Base-by-base conservation (phyloP, 2,113 vertebrate species). In the Vombatus ursinus region DNA sequence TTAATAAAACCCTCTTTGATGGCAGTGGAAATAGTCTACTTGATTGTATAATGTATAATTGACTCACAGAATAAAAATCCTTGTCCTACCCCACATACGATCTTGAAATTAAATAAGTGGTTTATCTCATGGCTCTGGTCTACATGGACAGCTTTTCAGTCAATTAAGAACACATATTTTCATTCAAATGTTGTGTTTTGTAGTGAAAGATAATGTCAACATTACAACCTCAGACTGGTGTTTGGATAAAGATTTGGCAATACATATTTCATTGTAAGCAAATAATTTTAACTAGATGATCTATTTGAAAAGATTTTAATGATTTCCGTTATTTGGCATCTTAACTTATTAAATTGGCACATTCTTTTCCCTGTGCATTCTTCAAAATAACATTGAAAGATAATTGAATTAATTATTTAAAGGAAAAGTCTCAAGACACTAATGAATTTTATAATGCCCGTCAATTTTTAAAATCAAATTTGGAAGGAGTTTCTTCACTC, bases 231-330 rank as follows among this genome's bases (percentile, higher is more conserved):
- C 53, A 94, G 31, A n/a, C 8, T 89, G 48, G 2, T 50, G 84
- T 50, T 96, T 94, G 31, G 49, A 1, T 91, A 44, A 92, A 95
- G 9, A 5, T 93, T 7, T 52, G 48, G 53, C 37, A 25, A 61
- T 92, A 14, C 51, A 19, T 94, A 89, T 91, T 51, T 93, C 24
- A 95, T 51, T 89, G n/a, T 84, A 84, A 84, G 68, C n/a, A 44
- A 93, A 49, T 92, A 22, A 44, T 91, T 3, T 61, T 90, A 92
- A 77, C 25, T 16, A 52, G 31, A 7, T 92, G 9, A n/a, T 48
- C 48, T 37, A 14, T 95, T 84, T 89, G 8, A 37, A 95, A 90
- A 48, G 8, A 24, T 37, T 91, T 84, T n/a, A 52, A 92, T 22
- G 92, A 23, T 93, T 37, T 84, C 68, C n/a, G 48, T 11, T n/a